phyloP scores from a whole-genome alignment of 1,140 invertebrate species.

The Piezodorus guildinii region DNA sequence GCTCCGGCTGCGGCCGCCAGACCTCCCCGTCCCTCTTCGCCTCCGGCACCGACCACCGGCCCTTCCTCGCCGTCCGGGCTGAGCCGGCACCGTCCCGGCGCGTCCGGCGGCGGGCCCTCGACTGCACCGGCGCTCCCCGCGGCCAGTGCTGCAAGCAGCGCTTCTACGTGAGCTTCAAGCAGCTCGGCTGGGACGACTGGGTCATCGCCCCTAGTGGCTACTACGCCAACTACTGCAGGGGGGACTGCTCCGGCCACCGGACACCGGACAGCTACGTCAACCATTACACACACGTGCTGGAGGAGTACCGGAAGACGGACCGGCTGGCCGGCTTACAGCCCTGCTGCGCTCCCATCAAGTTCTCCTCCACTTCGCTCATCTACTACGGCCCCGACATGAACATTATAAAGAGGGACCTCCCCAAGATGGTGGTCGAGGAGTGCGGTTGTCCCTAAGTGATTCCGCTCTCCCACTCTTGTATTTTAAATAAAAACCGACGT shows the following conservation, averaged over 20 bases:
- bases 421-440: slow-evolving; percentile 93
- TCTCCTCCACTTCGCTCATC: slow-evolving; percentile 83
- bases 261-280: slow-evolving; percentile 74
- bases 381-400: slow-evolving; percentile 84
- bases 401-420: slow-evolving; percentile 85
- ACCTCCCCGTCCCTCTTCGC: slow-evolving; percentile 39
- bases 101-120: slow-evolving; percentile 64
- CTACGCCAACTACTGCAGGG: slow-evolving; percentile 88
- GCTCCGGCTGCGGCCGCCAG: slow-evolving; percentile 64
- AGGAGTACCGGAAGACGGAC: slow-evolving; percentile 70
- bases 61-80: slow-evolving; percentile 74
- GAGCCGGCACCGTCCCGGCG: slow-evolving; percentile 45
- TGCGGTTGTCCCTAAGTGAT: slow-evolving; percentile 70
- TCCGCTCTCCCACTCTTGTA: not conserved
- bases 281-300: slow-evolving; percentile 80
- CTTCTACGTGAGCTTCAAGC: slow-evolving; percentile 81
- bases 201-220: slow-evolving; percentile 78
- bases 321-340: slow-evolving; percentile 63
- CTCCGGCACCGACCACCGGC: slow-evolving; percentile 39
- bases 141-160: slow-evolving; percentile 82
- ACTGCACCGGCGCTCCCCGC: slow-evolving; percentile 59
- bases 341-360: slow-evolving; percentile 88
- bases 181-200: slow-evolving; percentile 90
- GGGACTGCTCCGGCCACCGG: slow-evolving; percentile 63
- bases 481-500: no score